Evolutionary conservation across 2,797 vertebrate species (phyloP).

Genomic region (Crenichthys baileyi): DNA sequence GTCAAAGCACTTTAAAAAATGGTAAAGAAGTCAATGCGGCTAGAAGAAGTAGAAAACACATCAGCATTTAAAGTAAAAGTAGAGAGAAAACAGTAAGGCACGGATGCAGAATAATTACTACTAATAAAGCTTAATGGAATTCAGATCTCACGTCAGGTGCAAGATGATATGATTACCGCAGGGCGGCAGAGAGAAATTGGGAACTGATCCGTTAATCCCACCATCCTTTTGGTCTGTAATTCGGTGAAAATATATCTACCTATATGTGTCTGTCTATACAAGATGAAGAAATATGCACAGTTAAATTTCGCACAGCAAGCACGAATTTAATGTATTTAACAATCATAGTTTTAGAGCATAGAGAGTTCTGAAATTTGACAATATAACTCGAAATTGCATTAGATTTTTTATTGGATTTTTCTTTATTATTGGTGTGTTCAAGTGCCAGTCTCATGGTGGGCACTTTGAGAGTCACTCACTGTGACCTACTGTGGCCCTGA

Average conservation of each 20-base stretch:
- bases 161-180: slow-evolving; percentile 84
- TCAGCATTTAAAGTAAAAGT: slow-evolving; percentile 50
- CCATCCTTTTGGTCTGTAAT: slow-evolving; percentile 65
- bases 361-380: slow-evolving; percentile 9
- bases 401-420: slow-evolving; percentile 48
- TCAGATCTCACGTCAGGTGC: slow-evolving; percentile 83
- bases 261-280: slow-evolving; percentile 48
- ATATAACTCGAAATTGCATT: slow-evolving; percentile 39
- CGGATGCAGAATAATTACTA: slow-evolving; percentile 82
- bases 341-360: slow-evolving; percentile 43
- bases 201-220: slow-evolving; percentile 85
- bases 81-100: slow-evolving; percentile 70
- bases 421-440: slow-evolving; percentile 29
- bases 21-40: slow-evolving; percentile 14
- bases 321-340: slow-evolving; percentile 55
- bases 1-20: slow-evolving; percentile 16
- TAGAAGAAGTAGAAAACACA: slow-evolving; percentile 41
- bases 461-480: slow-evolving; percentile 49
- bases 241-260: slow-evolving; percentile 37
- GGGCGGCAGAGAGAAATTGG: slow-evolving; percentile 79
- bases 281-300: slow-evolving; percentile 56
- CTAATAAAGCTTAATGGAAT: slow-evolving; percentile 87
- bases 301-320: slow-evolving; percentile 55
- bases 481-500: slow-evolving; percentile 44
- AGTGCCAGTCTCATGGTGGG: slow-evolving; percentile 32